phyloP scores from a whole-genome alignment of 2,888 invertebrate species.

The Plebejus anna region DNA sequence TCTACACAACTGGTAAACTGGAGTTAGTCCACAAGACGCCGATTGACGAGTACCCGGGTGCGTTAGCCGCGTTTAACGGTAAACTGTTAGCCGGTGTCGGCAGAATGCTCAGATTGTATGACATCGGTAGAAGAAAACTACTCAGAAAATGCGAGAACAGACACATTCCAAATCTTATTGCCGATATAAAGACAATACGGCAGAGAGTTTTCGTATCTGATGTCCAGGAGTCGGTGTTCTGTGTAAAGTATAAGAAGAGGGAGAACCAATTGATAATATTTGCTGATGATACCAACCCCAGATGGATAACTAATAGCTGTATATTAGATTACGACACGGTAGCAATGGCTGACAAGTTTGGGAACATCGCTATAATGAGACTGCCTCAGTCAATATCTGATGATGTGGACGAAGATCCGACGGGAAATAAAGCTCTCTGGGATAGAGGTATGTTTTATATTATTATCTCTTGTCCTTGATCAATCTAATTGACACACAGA shows the following conservation, averaged over 20 bases:
- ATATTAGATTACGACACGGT: constrained; percentile 98
- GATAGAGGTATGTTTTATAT: constrained; percentile 80
- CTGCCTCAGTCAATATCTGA: constrained; percentile 95
- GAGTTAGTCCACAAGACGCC: constrained; percentile 96
- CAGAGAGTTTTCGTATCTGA: constrained; percentile 97
- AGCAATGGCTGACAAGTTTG: constrained; percentile 98
- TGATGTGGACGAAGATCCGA: constrained; percentile 99
- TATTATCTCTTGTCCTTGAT: neutral
- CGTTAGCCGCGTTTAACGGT: constrained; percentile 95
- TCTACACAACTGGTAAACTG: constrained; percentile 89
- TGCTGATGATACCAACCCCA: constrained; percentile 98
- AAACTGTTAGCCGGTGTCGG: constrained; percentile 95
- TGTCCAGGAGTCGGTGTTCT: constrained; percentile 97
- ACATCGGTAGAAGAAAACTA: constrained; percentile 95
- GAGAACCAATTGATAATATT: constrained; percentile 99
- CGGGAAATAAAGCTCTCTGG: constrained; percentile 98
- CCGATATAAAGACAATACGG: constrained; percentile 95
- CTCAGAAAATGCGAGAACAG: constrained; percentile 98
- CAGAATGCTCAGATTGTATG: constrained; percentile 94
- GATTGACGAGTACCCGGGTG: constrained; percentile 94
- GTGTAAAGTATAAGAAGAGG: constrained; percentile 94
- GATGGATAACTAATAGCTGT: constrained; percentile 95
- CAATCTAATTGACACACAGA: neutral
- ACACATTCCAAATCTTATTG: constrained; percentile 97
- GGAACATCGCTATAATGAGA: constrained; percentile 94